phyloP scores from a whole-genome alignment of 53 echinoderm and acorn worm species.

The Zoroaster sp. region DNA sequence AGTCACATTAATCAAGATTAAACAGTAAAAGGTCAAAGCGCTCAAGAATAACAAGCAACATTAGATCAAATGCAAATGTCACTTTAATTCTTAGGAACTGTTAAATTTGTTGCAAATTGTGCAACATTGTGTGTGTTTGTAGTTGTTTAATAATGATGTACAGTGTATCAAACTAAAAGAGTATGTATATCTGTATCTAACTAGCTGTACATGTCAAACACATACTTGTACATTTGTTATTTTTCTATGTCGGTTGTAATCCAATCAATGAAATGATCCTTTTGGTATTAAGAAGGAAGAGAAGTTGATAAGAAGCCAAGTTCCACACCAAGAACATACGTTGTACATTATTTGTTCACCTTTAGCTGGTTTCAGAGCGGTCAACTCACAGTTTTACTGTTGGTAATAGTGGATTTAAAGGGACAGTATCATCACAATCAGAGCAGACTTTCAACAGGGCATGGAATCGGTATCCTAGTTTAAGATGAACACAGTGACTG shows the following conservation, averaged over 20 bases:
- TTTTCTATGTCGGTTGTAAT: not conserved
- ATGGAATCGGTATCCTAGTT: no score
- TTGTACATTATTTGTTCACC: not conserved
- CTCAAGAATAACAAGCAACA: not conserved
- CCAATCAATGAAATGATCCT: not conserved
- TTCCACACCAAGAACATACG: not conserved
- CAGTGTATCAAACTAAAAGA: conserved; percentile 30
- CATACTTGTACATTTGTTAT: conserved; percentile 32
- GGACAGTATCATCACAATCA: no score
- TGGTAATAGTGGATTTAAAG: no score
- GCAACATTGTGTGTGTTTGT: conserved; percentile 37
- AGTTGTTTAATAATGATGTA: not conserved
- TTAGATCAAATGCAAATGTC: not conserved
- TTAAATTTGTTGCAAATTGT: not conserved
- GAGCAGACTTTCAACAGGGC: no score
- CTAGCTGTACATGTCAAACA: not conserved
- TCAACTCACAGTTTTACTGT: no score
- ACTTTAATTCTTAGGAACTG: no score
- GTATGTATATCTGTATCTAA: conserved; percentile 37
- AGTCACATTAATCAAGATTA: no score
- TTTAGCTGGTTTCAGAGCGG: no score
- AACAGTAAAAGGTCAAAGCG: not conserved
- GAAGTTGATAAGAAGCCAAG: no score
- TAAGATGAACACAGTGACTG: no score
- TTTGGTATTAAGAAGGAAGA: no score